These are phyloP conservation scores for Trinectes maculatus DNA, from an alignment of 2,113 vertebrate species.

Conservation along the genomic window DNA sequence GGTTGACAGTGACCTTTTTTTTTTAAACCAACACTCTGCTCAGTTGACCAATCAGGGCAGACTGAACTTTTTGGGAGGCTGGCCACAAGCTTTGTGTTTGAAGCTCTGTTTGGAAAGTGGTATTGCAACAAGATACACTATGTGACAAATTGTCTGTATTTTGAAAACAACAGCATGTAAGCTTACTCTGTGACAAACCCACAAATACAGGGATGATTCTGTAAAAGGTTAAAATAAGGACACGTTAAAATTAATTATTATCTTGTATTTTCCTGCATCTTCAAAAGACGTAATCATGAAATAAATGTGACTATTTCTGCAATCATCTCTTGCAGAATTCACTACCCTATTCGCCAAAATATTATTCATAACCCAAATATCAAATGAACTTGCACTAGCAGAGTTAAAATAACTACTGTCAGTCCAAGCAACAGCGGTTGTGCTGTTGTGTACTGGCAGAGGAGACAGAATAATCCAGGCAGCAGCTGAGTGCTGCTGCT, in stretches of 20 bases:
- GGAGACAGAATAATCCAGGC: constrained; percentile 7
- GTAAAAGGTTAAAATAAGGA: too few relatives aligned
- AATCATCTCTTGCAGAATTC: neutral
- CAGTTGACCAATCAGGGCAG: neutral
- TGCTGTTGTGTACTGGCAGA: constrained; percentile 12
- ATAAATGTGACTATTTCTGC: neutral
- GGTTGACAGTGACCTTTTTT: too few relatives aligned
- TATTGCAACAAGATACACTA: too few relatives aligned
- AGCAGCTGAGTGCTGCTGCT: constrained; percentile 26
- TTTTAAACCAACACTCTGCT: too few relatives aligned
- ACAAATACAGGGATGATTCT: too few relatives aligned
- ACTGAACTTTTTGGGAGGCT: neutral
- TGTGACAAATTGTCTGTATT: too few relatives aligned
- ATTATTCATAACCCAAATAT: neutral
- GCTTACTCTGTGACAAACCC: too few relatives aligned
- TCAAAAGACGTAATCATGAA: neutral
- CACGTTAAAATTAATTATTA: too few relatives aligned
- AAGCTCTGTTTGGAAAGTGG: too few relatives aligned
- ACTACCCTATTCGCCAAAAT: neutral
- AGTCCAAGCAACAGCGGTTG: neutral
- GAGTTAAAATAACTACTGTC: neutral
- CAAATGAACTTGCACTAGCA: neutral
- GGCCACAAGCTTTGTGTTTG: too few relatives aligned
- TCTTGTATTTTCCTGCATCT: neutral
- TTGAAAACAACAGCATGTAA: too few relatives aligned